Percentiles rank a stretch among this genome's conserved stretches.
These are phyloP conservation scores for Prosopocoilus inquinatus DNA, from an alignment of 2,888 invertebrate genomes.

Conservation along the genomic window DNA sequence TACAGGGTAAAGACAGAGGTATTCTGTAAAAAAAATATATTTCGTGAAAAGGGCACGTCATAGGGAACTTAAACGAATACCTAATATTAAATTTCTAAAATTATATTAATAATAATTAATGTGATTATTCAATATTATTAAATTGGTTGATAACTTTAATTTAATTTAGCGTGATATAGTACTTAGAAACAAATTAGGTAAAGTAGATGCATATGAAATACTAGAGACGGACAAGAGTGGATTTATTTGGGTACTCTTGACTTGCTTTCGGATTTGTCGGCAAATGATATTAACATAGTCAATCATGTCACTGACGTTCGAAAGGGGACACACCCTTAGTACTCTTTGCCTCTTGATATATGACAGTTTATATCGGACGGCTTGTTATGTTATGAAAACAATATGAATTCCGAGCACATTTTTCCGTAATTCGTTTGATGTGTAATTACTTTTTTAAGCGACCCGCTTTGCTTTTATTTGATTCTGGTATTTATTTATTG, in stretches of 20 bases:
- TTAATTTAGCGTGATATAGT: too few species aligned
- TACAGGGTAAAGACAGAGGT: too few species aligned
- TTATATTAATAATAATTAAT: too few species aligned
- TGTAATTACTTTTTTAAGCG: slow-evolving; percentile 49
- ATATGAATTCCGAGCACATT: slow-evolving; percentile 53
- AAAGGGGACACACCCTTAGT: slow-evolving; percentile 33
- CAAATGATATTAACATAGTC: slow-evolving; percentile 50
- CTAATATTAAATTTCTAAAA: too few species aligned
- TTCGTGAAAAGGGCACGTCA: too few species aligned
- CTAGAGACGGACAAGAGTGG: slow-evolving; percentile 4
- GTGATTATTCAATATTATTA: too few species aligned
- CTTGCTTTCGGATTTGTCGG: neutral
- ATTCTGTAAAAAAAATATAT: too few species aligned
- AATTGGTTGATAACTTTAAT: too few species aligned
- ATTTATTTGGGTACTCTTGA: slow-evolving; percentile 8
- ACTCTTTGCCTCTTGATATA: slow-evolving; percentile 46
- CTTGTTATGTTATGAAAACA: slow-evolving; percentile 48
- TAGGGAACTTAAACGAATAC: too few species aligned
- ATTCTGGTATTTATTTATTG: slow-evolving; percentile 36
- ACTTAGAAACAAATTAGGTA: too few species aligned
- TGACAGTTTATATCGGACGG: slow-evolving; percentile 44
- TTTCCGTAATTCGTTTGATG: slow-evolving; percentile 51
- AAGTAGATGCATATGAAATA: too few species aligned
- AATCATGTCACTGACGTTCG: slow-evolving; percentile 42
- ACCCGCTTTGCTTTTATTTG: slow-evolving; percentile 42